Conservation (phyloP, 30 jellyfish, hydroid and myxozoan genomes). For the Cassiopea andromeda region DNA sequence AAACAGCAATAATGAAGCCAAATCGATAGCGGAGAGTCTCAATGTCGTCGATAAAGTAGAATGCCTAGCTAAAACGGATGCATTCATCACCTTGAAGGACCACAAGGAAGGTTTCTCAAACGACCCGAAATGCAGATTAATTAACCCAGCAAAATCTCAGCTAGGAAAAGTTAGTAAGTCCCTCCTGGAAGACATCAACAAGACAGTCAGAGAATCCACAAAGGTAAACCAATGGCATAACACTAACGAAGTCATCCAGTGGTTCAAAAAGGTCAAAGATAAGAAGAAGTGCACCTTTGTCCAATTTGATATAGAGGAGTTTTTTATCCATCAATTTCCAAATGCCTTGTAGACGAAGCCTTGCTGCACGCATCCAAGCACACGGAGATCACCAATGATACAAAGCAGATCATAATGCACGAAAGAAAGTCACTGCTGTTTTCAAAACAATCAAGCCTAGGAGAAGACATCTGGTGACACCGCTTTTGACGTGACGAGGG, state of each 20-base stretch:
- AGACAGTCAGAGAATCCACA: constrained; percentile 10
- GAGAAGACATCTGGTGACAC: too few relatives aligned
- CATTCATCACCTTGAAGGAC: constrained; percentile 73
- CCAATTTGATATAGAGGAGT: not conserved
- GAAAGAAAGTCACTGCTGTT: too few relatives aligned
- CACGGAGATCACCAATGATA: not conserved
- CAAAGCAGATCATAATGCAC: not conserved
- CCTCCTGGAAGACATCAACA: constrained; percentile 32
- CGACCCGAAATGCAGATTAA: constrained; percentile 67
- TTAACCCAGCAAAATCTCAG: constrained; percentile 59
- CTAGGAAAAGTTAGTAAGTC: not conserved
- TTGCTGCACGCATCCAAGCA: not conserved
- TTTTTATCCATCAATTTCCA: not conserved
- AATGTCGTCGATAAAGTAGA: constrained; percentile 40
- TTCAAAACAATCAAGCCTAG: too few relatives aligned
- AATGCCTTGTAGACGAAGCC: not conserved
- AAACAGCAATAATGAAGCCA: too few relatives aligned
- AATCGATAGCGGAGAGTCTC: constrained; percentile 21
- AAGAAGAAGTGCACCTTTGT: not conserved
- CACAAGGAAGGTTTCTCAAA: constrained; percentile 66
- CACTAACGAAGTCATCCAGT: not conserved
- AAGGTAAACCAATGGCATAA: constrained; percentile 26
- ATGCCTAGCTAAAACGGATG: constrained; percentile 31
- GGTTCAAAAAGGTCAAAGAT: constrained; percentile 3
- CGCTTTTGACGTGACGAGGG: too few relatives aligned